Evolutionary conservation across 2,113 vertebrate species (phyloP).

Genomic region (Spea bombifrons): DNA sequence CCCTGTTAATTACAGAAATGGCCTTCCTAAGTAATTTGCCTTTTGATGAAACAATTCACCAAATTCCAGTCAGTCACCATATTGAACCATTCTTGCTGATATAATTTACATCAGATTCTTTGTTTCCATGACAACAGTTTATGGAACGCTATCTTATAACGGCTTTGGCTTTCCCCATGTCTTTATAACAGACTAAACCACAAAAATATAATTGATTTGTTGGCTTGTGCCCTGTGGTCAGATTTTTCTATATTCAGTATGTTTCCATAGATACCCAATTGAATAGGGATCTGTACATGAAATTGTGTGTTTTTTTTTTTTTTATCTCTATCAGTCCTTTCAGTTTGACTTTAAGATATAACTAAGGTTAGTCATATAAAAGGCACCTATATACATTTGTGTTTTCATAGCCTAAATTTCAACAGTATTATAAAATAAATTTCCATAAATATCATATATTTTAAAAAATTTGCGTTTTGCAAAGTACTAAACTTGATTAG

Average conservation of each 20-base stretch:
- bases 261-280: constrained; percentile 20
- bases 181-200: neutral
- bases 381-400: neutral
- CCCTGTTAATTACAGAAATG: too few relatives aligned
- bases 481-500: too few relatives aligned
- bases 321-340: neutral
- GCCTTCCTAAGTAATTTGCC: too few relatives aligned
- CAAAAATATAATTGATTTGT: constrained; percentile 3
- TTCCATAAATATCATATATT: neutral
- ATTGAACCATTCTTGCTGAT: neutral
- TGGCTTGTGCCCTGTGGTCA: neutral
- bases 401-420: neutral
- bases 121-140: neutral
- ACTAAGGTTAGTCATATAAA: neutral
- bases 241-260: neutral
- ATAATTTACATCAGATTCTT: neutral
- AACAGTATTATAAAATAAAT: neutral
- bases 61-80: too few relatives aligned
- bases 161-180: neutral
- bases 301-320: neutral
- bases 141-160: neutral
- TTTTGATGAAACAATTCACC: too few relatives aligned
- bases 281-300: constrained; percentile 5
- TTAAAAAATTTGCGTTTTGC: too few relatives aligned
- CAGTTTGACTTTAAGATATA: neutral